phyloP scores from a whole-genome alignment of 2,113 vertebrate genomes.

The Vidua macroura region DNA sequence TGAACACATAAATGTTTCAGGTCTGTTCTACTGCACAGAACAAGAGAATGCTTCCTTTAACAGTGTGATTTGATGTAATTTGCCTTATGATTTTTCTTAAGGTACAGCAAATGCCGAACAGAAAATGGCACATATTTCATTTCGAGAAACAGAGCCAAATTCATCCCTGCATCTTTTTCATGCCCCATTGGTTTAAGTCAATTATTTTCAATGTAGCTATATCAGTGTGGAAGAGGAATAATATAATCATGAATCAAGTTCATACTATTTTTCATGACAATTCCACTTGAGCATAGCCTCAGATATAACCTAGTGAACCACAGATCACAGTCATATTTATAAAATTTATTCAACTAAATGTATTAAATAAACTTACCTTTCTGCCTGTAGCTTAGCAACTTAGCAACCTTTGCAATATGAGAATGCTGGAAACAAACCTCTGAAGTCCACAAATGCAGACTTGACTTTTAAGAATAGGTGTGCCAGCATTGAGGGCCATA shows the following conservation, averaged over 20 bases:
- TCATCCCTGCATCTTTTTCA: constrained; percentile 38
- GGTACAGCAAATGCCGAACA: constrained; percentile 48
- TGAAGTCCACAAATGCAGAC: background rate
- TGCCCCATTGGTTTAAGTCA: constrained; percentile 26
- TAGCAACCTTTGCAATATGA: constrained; percentile 37
- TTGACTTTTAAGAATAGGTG: constrained; percentile 9
- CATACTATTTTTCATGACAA: constrained; percentile 58
- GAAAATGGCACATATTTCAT: constrained; percentile 44
- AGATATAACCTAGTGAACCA: constrained; percentile 61
- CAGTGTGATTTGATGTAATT: constrained; percentile 58
- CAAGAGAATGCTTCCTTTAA: constrained; percentile 49
- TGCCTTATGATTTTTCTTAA: constrained; percentile 60
- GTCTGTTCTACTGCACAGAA: constrained; percentile 10
- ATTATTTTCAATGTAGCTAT: constrained; percentile 38
- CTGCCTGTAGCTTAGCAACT: constrained; percentile 66
- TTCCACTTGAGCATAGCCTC: constrained; percentile 67
- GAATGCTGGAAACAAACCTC: background rate
- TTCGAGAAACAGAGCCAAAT: constrained; percentile 49
- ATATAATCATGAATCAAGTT: constrained; percentile 43
- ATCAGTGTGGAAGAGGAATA: constrained; percentile 34
- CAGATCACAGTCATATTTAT: constrained; percentile 47
- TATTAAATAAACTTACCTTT: constrained; percentile 54
- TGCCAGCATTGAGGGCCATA: background rate
- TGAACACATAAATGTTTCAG: constrained; percentile 50
- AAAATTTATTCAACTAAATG: constrained; percentile 61